phyloP scores from a whole-genome alignment of 2,888 invertebrate species.

The Thecophora atra region DNA sequence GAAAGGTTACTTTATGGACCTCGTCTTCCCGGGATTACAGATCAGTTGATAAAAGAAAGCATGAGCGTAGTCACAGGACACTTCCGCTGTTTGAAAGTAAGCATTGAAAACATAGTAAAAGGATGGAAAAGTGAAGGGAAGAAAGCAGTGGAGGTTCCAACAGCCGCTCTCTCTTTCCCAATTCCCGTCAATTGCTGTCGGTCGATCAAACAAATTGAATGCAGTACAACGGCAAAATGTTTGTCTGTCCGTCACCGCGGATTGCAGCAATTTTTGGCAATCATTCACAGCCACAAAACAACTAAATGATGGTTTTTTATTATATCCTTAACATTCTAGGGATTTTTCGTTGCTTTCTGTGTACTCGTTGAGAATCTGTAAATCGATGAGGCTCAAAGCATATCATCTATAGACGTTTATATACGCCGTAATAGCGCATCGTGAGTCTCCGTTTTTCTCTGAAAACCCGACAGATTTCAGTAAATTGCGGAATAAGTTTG shows the following conservation, averaged over 20 bases:
- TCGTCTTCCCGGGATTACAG: too few relatives aligned
- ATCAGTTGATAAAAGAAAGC: too few relatives aligned
- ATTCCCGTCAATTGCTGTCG: conserved; percentile 1
- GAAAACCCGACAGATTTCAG: neutral
- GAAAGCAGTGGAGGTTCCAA: too few relatives aligned
- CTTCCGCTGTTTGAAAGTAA: too few relatives aligned
- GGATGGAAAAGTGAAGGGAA: too few relatives aligned
- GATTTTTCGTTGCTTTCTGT: neutral
- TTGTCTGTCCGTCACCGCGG: conserved; percentile 9
- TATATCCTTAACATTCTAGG: too few relatives aligned
- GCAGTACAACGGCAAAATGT: conserved; percentile 16
- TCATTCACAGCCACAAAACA: neutral
- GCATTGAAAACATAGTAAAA: too few relatives aligned
- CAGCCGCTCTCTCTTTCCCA: neutral
- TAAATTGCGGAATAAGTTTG: neutral
- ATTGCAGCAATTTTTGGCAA: conserved; percentile 11
- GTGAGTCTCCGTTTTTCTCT: neutral
- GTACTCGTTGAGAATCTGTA: neutral
- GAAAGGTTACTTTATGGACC: too few relatives aligned
- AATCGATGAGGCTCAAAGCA: too few relatives aligned
- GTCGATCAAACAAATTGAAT: conserved; percentile 20
- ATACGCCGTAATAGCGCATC: too few relatives aligned
- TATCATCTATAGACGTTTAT: too few relatives aligned
- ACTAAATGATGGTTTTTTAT: neutral
- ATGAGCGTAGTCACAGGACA: too few relatives aligned